Percentiles rank a stretch among this genome's conserved stretches.
Conservation (phyloP, 2,113 vertebrate genomes). For the Raja brachyura region DNA sequence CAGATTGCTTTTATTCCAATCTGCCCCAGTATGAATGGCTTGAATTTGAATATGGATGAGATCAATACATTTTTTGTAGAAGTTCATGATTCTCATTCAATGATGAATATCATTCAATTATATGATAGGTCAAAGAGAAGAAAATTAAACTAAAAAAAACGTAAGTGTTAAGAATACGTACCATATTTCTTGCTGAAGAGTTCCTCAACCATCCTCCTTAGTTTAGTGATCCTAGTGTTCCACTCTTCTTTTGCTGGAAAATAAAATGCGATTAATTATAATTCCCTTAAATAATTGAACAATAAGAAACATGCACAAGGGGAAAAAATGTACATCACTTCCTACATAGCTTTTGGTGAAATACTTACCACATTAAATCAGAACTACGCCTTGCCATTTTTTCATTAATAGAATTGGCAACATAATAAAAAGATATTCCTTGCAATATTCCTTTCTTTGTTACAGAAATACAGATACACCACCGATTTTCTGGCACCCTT, state of each 20-base stretch:
- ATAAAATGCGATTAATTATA: background rate
- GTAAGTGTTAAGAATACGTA: conserved; percentile 40
- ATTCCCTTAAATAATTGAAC: background rate
- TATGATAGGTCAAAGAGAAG: background rate
- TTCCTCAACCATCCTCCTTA: conserved; percentile 63
- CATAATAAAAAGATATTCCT: background rate
- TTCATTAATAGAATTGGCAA: background rate
- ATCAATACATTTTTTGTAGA: background rate
- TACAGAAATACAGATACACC: background rate
- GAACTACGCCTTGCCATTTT: background rate
- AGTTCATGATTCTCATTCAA: no score
- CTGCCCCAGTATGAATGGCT: background rate
- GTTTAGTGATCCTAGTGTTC: conserved; percentile 57
- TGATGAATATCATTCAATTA: background rate
- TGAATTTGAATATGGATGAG: background rate
- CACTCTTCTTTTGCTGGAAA: conserved; percentile 59
- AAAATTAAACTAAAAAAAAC: background rate
- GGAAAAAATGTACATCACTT: background rate
- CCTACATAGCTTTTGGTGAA: background rate
- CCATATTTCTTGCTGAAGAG: conserved; percentile 67
- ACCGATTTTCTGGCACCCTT: no score
- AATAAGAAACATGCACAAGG: background rate
- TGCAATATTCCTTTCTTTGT: background rate
- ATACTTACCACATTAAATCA: background rate
- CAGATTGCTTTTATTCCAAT: background rate